These are phyloP conservation scores for Nymphicus hollandicus DNA, from an alignment of 2,113 vertebrate species.

Conservation along the genomic window DNA sequence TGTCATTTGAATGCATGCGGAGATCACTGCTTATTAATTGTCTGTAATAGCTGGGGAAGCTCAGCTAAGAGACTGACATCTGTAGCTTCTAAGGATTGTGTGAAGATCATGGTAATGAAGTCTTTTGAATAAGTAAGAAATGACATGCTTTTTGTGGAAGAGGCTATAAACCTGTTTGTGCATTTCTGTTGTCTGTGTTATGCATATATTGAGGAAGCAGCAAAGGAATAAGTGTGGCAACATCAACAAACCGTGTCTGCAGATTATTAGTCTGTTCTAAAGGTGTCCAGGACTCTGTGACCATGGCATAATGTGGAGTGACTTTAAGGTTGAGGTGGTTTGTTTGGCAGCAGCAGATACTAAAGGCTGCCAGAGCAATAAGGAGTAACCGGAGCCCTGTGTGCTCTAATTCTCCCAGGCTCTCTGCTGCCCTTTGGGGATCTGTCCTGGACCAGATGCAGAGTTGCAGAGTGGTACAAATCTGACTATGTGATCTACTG, in stretches of 20 bases:
- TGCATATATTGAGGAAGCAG: neutral
- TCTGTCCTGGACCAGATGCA: neutral
- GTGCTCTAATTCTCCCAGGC: neutral
- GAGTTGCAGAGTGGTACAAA: neutral
- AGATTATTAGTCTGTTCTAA: neutral
- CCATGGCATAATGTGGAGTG: accelerated
- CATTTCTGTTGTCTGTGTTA: neutral
- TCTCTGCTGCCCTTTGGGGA: neutral
- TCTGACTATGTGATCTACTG: neutral
- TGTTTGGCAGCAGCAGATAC: neutral
- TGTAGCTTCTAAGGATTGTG: neutral
- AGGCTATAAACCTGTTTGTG: neutral
- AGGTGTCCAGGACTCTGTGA: neutral
- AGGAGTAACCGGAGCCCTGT: neutral
- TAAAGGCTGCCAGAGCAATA: neutral
- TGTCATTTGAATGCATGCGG: neutral
- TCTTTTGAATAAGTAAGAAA: neutral
- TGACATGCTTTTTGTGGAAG: accelerated
- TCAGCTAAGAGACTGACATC: neutral
- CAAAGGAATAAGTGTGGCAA: neutral
- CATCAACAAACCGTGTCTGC: neutral
- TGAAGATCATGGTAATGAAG: neutral
- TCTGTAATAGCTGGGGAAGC: neutral
- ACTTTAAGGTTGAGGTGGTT: neutral
- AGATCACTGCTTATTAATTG: neutral